Percentiles rank a stretch among this genome's conserved stretches.
phyloP scores from a whole-genome alignment of 2,888 invertebrate species.

The Drosophila kambysellisi region DNA sequence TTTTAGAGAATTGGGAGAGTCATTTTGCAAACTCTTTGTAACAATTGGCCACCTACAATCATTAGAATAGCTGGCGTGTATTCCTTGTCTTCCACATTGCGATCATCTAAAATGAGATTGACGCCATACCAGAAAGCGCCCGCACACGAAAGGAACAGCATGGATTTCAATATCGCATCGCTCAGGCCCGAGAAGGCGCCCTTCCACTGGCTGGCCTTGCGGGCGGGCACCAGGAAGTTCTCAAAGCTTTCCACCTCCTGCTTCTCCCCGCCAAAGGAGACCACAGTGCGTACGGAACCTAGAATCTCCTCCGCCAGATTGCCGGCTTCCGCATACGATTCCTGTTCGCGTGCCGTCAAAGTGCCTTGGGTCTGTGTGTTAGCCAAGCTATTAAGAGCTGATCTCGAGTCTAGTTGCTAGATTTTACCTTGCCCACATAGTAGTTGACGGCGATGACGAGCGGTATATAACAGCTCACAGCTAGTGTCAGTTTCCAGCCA shows the following conservation, averaged over 20 bases:
- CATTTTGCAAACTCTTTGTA: fast-evolving
- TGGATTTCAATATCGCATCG: constrained; percentile 90
- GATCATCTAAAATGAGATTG: constrained; percentile 89
- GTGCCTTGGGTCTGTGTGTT: constrained; percentile 88
- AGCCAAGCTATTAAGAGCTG: neutral
- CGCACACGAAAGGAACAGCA: constrained; percentile 91
- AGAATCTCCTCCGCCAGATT: constrained; percentile 92
- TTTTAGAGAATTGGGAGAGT: neutral
- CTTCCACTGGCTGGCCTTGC: constrained; percentile 88
- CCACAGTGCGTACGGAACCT: constrained; percentile 90
- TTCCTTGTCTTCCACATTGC: constrained; percentile 86
- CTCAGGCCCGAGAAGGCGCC: constrained; percentile 90
- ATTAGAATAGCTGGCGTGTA: constrained; percentile 91
- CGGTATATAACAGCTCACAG: constrained; percentile 92
- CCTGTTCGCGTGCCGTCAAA: constrained; percentile 88
- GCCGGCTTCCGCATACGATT: constrained; percentile 91
- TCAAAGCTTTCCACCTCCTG: constrained; percentile 89
- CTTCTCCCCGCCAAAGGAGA: constrained; percentile 91
- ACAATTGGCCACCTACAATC: constrained; percentile 87
- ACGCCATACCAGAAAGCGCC: constrained; percentile 94
- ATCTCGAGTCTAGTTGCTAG: neutral
- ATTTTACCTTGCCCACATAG: constrained; percentile 89
- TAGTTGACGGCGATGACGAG: constrained; percentile 91
- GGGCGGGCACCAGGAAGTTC: constrained; percentile 87
- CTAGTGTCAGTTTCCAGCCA: constrained; percentile 94